These are phyloP conservation scores for Temnothorax unifasciatus DNA, from an alignment of 2,888 invertebrate genomes.

Conservation along the genomic window DNA sequence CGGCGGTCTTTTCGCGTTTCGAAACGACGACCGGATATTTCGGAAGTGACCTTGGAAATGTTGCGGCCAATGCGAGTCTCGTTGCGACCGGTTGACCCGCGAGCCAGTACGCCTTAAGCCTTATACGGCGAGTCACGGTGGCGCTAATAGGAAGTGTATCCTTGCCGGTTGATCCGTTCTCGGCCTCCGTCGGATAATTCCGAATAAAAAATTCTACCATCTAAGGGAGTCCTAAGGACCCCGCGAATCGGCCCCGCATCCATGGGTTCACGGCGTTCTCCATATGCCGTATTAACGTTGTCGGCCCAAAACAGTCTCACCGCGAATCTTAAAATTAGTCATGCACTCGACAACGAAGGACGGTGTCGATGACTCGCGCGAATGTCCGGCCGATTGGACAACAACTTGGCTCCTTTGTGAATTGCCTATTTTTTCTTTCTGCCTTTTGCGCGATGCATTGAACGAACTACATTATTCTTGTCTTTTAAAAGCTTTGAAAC, in stretches of 20 bases:
- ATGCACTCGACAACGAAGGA: constrained; percentile 71
- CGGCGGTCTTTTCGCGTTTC: neutral
- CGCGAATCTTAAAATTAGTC: constrained; percentile 73
- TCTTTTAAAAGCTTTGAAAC: constrained; percentile 1
- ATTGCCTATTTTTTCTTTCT: constrained; percentile 36
- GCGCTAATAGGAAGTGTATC: constrained; percentile 81
- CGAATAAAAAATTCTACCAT: constrained; percentile 81
- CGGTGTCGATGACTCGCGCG: constrained; percentile 68
- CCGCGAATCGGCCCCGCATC: constrained; percentile 39
- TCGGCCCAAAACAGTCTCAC: constrained; percentile 61
- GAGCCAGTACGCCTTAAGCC: constrained; percentile 74
- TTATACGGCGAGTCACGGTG: constrained; percentile 76
- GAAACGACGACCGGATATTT: constrained; percentile 73
- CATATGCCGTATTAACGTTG: constrained; percentile 41
- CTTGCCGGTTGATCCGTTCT: constrained; percentile 77
- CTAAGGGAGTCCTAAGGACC: constrained; percentile 83
- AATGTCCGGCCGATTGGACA: constrained; percentile 47
- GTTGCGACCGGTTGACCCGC: constrained; percentile 76
- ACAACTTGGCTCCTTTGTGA: constrained; percentile 39
- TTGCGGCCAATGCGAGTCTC: constrained; percentile 49
- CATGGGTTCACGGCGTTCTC: constrained; percentile 65
- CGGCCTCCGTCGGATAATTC: constrained; percentile 79
- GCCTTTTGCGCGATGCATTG: neutral
- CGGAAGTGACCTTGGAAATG: constrained; percentile 77
- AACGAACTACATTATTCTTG: constrained; percentile 28